Evolutionary conservation across 2,797 vertebrate genomes (phyloP), one percentile per base, ranked within the genome.

Genomic region (Euthynnus affinis): DNA sequence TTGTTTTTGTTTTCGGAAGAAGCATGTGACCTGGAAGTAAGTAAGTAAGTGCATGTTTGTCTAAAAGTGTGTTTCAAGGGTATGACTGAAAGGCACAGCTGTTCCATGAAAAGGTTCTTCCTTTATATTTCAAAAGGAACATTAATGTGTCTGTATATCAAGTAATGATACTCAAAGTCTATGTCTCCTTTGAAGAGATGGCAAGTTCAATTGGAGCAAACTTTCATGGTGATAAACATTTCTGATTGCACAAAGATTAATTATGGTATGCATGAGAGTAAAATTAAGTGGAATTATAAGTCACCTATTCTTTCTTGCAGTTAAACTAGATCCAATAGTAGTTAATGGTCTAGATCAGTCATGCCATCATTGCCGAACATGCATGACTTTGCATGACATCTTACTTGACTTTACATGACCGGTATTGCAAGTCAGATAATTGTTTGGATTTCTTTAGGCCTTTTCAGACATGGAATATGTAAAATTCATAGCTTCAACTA

Each of bases 11-110:
- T 79, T 75, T 84, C 3, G 3, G 57, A 48, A 52, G 62, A 61
- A 69, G 76, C 90, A 87, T 86, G 90, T 93, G 90, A 93, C 82
- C 82, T 83, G 78, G 79, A 89, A 84, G 74, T 86, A 81, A 81
- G 74, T 86, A 81, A 81, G 74, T 49, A 56, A 62, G 71, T 34
- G 64, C 20, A 51, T 58, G 73, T 80, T 84, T 76, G 72, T 66
- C 29, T n/a, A 49, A 32, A 69, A 81, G 49, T 81, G 60, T 66
- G 62, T 68, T 76, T 80, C 40, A 22, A 76, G 74, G 70, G 73
- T 53, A 77, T 18, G 65, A 72, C 74, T 56, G 42, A 62, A 71
- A 81, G 59, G 48, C 32, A 29, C 14, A 44, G 48, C 14, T 5
- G 3, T 60, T 74, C 23, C 37, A 63, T 2, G 3, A 57, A 17